A percentile compares a stretch with the other conserved stretches of the same genome.
Conservation (phyloP, 2,113 vertebrate genomes). For the Bufo gargarizans region DNA sequence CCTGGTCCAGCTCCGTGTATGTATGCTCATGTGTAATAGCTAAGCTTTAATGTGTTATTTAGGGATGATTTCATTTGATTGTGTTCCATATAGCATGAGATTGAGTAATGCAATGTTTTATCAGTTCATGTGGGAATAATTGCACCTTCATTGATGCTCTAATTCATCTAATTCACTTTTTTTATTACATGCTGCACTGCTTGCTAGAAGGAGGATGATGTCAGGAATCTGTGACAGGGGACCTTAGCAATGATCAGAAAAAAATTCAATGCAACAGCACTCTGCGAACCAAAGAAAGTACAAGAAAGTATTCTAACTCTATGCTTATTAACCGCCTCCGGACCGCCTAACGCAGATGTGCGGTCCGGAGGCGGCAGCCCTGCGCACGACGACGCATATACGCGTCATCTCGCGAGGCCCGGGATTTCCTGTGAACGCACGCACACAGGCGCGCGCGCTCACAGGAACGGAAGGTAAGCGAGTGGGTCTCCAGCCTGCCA, state of each 20-base stretch:
- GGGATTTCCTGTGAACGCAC: no score
- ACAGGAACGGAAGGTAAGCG: no score
- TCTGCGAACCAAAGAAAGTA: no score
- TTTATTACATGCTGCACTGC: background rate
- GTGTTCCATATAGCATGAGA: constrained; percentile 16
- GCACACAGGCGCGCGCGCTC: no score
- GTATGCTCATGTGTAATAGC: background rate
- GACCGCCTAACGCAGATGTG: no score
- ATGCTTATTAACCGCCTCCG: no score
- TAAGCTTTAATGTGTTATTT: constrained; percentile 14
- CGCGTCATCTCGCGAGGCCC: no score
- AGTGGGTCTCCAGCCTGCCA: no score
- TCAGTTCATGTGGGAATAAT: constrained; percentile 27
- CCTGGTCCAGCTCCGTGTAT: background rate
- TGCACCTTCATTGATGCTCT: constrained; percentile 22
- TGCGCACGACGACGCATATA: no score
- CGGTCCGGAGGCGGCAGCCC: no score
- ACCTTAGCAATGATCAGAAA: background rate
- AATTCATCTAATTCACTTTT: background rate
- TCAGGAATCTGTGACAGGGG: background rate
- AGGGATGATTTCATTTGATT: constrained; percentile 30
- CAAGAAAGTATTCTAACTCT: no score
- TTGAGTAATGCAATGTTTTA: constrained; percentile 15
- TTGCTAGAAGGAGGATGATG: background rate
- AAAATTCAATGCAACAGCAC: no score